Evolutionary conservation across 2,113 vertebrate genomes (phyloP), one percentile per base, ranked within the genome.

Genomic region (Pholis gunnellus): DNA sequence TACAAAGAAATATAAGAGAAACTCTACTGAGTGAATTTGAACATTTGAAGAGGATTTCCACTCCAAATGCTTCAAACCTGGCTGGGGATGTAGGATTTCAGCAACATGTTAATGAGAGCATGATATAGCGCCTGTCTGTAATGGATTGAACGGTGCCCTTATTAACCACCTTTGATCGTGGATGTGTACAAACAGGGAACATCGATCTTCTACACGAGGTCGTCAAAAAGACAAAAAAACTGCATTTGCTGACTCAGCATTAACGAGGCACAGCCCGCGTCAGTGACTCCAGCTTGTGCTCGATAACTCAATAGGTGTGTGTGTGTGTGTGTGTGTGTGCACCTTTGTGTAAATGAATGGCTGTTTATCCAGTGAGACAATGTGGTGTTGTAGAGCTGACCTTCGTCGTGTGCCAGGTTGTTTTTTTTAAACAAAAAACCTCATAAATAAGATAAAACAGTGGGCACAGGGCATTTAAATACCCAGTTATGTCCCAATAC

Each of bases 161-260:
- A 67, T 86, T 57, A 83, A 48, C 80, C 38, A 20, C 22, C 83
- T 86, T 63, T 86, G 73, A 85, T 85, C 79, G 57, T 2, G 54
- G n/a, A 57, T 29, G 8, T 60, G 70, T 60, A 22, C 75, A 31
- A 83, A 74, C 77, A 64, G 79, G 17, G 52, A 22, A 15, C 0
- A 81, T 78, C 15, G 81, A 89, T 86, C 75, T 78, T 69, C 57
- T 15, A 5, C 75, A 1, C 5, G 25, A 18, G 44, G 31, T 42
- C 5, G 2, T 64, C 31, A 57, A 76, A 66, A 61, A 54, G 54
- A 63, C 22, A 18, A 72, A 71, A 56, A 18, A 52, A 71, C 0
- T 36, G 29, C 70, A 46, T 71, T 25, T 56, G 76, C 77, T 9
- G 72, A 50, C 36, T 79, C 54, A 13, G 79, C 79, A 1, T 20